A percentile compares a stretch with the other conserved stretches of the same genome.
Evolutionary conservation across 2,797 vertebrate species (phyloP).

Genomic region (Sebastes oblongus): DNA sequence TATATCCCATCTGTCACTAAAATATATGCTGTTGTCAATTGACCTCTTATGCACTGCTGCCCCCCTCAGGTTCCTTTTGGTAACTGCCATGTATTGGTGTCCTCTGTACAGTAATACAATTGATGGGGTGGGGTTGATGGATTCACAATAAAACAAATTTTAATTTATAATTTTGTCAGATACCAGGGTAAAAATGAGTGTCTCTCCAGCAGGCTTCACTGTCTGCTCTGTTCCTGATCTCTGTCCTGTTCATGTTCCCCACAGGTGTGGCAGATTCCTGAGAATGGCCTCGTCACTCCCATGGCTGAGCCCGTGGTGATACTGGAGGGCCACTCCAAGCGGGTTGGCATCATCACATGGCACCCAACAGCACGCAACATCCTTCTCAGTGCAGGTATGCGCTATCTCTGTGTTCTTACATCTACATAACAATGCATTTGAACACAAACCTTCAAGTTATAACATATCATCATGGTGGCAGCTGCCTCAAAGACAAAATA

Average conservation of each 20-base stretch:
- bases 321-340: conserved; percentile 95
- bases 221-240: neutral
- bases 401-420: neutral
- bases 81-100: conserved; percentile 15
- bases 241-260: conserved; percentile 6
- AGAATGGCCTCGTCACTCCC: conserved; percentile 90
- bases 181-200: neutral
- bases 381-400: conserved; percentile 93
- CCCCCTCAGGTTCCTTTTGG: conserved; percentile 58
- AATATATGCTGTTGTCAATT: neutral
- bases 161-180: neutral
- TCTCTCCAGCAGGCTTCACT: neutral
- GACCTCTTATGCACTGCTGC: conserved; percentile 59
- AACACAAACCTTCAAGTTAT: neutral
- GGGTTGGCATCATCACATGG: conserved; percentile 96
- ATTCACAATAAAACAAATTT: neutral
- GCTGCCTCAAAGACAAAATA: neutral
- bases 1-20: neutral
- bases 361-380: conserved; percentile 95
- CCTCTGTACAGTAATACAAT: neutral
- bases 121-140: neutral
- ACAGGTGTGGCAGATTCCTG: conserved; percentile 98
- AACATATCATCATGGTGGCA: neutral
- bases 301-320: conserved; percentile 92
- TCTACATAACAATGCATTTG: neutral